These are phyloP conservation scores for Holothuria leucospilota DNA, from an alignment of 53 echinoderm and acorn worm species.

Conservation along the genomic window DNA sequence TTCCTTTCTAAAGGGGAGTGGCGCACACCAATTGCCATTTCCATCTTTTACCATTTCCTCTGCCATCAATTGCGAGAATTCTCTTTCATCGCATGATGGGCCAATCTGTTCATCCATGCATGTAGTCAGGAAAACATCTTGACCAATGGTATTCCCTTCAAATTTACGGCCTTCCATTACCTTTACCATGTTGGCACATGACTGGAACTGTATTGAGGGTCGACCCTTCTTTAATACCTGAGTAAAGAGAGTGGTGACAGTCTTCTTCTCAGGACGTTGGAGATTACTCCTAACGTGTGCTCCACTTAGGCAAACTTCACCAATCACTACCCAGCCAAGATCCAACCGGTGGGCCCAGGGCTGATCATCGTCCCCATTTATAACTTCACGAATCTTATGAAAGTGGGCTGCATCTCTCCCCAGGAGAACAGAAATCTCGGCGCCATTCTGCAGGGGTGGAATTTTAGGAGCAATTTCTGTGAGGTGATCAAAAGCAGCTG, in stretches of 20 bases:
- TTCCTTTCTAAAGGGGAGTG: slow-evolving; percentile 47
- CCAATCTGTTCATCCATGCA: too few species aligned
- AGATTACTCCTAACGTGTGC: slow-evolving; percentile 50
- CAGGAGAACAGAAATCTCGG: slow-evolving; percentile 56
- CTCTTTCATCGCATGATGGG: too few species aligned
- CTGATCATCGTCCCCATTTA: slow-evolving; percentile 66
- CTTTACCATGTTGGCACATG: not conserved
- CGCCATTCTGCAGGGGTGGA: slow-evolving; percentile 60
- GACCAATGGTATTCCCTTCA: too few species aligned
- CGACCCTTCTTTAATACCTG: slow-evolving; percentile 57
- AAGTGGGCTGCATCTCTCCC: slow-evolving; percentile 43
- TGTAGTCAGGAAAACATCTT: too few species aligned
- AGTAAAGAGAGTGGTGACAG: slow-evolving; percentile 60
- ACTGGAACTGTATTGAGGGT: too few species aligned
- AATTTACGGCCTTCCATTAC: too few species aligned
- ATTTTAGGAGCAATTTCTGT: slow-evolving; percentile 53
- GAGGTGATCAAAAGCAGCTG: slow-evolving; percentile 50
- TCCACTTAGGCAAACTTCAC: slow-evolving; percentile 52
- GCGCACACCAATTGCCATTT: slow-evolving; percentile 61
- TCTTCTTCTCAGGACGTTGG: slow-evolving; percentile 23
- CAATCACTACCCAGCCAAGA: slow-evolving; percentile 64
- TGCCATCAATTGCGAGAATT: too few species aligned
- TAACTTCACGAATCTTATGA: slow-evolving; percentile 63
- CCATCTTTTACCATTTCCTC: too few species aligned
- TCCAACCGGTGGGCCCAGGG: slow-evolving; percentile 74